Evolutionary conservation across 2,888 invertebrate genomes (phyloP), one percentile per base, ranked within the genome.

Genomic region (Xylota segnis): DNA sequence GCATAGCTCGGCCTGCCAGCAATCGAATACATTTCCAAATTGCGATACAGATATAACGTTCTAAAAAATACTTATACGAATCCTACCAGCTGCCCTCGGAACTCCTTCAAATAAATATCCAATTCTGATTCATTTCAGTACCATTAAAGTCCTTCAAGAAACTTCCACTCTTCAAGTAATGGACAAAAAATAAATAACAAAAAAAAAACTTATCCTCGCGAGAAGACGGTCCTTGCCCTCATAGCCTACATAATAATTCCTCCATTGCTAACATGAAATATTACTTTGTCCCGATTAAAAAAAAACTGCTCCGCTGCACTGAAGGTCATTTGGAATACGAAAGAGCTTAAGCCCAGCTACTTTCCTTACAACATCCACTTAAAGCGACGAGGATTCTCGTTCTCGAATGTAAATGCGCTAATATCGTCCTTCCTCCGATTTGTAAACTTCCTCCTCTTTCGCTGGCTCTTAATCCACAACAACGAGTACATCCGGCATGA

Each of bases 361-460:
- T 45, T 12, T 23, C 43, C 18, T 5, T 18, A 6, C 12, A n/a
- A 23, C 52, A 56, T 45, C 29, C 54, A 68, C 29, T 59, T 71
- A 27, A 29, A 56, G 59, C 32, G 34, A 58, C 45, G 18, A 12
- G 7, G 32, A 43, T 47, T 45, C 52, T 59, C 12, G 29, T 50
- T 59, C 50, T 4, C 40, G n/a, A 37, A 16, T 23, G 50, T 56
- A 72, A 78, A 34, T 32, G 61, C 34, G 45, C 63, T 78, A 65
- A 72, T 79, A 37, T 27, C 40, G 59, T 9, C 52, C 79, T 59
- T 79, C 65, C 65, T 32, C 37, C 71, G n/a, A 63, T 71, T 78
- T 78, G 65, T 63, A 37, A 47, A 27, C 32, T 59, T 43, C 27
- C 58, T 14, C 23, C n/a, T 4, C 12, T 40, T 16, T 40, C 47